Evolutionary conservation across 2,888 invertebrate genomes (phyloP).

Genomic region (Mystacides longicornis): DNA sequence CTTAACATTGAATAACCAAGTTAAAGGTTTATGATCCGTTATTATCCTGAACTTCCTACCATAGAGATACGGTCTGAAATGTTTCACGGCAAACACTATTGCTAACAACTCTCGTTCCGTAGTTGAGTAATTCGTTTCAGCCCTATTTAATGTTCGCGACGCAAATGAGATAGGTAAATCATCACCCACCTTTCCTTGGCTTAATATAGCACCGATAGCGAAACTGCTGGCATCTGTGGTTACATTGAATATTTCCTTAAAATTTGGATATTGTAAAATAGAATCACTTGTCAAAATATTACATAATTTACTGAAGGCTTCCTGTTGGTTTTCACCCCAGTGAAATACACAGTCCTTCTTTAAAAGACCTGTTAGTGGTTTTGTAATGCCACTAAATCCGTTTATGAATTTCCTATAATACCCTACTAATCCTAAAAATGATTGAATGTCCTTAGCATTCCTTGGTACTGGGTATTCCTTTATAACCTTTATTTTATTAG

Average conservation of each 20-base stretch:
- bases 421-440: constrained; percentile 29
- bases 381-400: constrained; percentile 26
- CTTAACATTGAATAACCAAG: constrained; percentile 27
- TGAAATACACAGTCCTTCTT: constrained; percentile 23
- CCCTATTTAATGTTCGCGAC: constrained; percentile 8
- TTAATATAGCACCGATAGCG: constrained; percentile 9
- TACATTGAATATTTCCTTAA: constrained; percentile 3
- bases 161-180: constrained; percentile 12
- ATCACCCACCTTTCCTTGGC: constrained; percentile 2
- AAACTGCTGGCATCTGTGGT: constrained; percentile 27
- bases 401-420: constrained; percentile 31
- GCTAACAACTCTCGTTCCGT: constrained; percentile 10
- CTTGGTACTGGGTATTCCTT: constrained; percentile 25
- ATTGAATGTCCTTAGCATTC: constrained; percentile 24
- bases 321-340: constrained; percentile 8
- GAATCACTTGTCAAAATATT: constrained; percentile 5
- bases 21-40: constrained; percentile 29
- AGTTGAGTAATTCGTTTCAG: constrained; percentile 11
- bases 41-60: constrained; percentile 30
- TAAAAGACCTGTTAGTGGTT: constrained; percentile 27
- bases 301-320: constrained; percentile 3
- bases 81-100: constrained; percentile 27
- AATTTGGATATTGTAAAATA: constrained; percentile 14
- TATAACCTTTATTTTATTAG: constrained; percentile 24
- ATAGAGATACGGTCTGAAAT: constrained; percentile 31